Base-by-base conservation (phyloP, 2,797 vertebrate species). In the Microhierax caerulescens region DNA sequence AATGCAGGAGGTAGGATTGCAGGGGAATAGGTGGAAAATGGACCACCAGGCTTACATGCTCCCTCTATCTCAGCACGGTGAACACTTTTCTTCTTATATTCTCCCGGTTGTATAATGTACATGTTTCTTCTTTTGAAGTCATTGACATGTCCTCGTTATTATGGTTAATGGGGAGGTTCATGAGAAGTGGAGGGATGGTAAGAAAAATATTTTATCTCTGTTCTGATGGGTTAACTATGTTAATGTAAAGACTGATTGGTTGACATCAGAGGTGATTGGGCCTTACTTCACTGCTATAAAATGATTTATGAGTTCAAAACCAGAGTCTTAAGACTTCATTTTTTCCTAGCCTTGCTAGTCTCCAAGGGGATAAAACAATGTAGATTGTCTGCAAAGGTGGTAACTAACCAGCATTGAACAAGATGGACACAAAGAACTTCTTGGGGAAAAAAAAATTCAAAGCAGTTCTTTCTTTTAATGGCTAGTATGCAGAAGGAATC, bases 291-390 rank as follows among this genome's bases (percentile, higher is more conserved):
- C 41, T 65, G 87, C 34, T 75, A 61, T 68, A 72, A 95, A 88
- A 20, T 0, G 2, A 69, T 90, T 88, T 83, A 76, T 92, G 90
- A 76, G 36, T 84, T 94, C 76, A 93, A 91, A 88, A 88, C 86
- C 34, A 83, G 75, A 79, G 51, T 1, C 88, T 88, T 68, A 78
- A 78, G 34, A 82, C 54, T 79, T 73, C 61, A 76, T 85, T 91
- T 87, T 85, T 64, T 56, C 90, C 54, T 61, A 93, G 75, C 41
- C 50, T 75, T 85, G 64, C 85, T 93, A 81, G 96, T 96, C 96
- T 90, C 94, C 94, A 95, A 96, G 96, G 95, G 95, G 89, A 97
- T 85, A 73, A 75, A 77, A 64, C 60, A 72, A 95, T 91, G 85
- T 63, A 85, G 89, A 95, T 85, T 85, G 76, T 91, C 90, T 96